phyloP scores from a whole-genome alignment of 2,888 invertebrate genomes.

The Drosophila macrothrix region DNA sequence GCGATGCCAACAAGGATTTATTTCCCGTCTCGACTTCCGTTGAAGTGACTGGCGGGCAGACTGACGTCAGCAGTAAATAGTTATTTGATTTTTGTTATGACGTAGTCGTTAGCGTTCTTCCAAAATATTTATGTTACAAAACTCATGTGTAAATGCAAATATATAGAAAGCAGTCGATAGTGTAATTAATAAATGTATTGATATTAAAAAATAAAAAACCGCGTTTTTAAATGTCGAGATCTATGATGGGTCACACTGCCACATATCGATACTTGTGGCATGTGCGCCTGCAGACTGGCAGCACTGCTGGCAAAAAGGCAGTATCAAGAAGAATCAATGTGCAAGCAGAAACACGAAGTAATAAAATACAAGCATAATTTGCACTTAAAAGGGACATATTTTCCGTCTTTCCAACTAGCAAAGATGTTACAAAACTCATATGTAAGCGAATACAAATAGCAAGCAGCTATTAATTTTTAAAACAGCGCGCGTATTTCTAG shows the following conservation, averaged over 20 bases:
- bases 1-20: conserved; percentile 63
- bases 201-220: conserved; percentile 19
- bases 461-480: conserved; percentile 56
- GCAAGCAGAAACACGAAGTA: background rate
- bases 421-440: conserved; percentile 45
- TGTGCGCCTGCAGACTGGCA: background rate
- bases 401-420: background rate
- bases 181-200: conserved; percentile 69
- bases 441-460: conserved; percentile 60
- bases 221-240: background rate
- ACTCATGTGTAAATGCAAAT: conserved; percentile 64
- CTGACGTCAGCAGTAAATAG: conserved; percentile 57
- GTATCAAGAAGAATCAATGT: too few species aligned
- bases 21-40: conserved; percentile 82
- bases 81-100: conserved; percentile 50
- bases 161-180: conserved; percentile 70
- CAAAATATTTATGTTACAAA: conserved; percentile 63
- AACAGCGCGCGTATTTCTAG: background rate
- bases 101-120: conserved; percentile 44
- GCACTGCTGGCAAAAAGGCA: too few species aligned
- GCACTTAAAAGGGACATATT: background rate
- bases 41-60: conserved; percentile 77
- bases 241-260: background rate
- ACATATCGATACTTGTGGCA: background rate
- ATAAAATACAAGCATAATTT: background rate